These are phyloP conservation scores for Crenichthys baileyi DNA, from an alignment of 2,797 vertebrate genomes.

Conservation along the genomic window DNA sequence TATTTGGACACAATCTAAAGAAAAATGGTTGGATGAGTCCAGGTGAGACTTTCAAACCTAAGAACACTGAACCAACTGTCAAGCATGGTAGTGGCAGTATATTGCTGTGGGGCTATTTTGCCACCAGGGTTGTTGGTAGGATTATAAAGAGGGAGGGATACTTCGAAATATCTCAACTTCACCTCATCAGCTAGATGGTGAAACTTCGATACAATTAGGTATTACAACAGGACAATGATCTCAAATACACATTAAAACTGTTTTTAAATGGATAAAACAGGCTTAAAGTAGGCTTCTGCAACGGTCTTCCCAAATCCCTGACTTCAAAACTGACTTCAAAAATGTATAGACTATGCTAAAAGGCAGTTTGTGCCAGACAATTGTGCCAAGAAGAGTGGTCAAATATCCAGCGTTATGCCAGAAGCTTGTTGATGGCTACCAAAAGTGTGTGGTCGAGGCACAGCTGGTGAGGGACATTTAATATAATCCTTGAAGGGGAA, in stretches of 20 bases:
- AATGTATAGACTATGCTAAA: not conserved
- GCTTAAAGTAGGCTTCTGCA: not conserved
- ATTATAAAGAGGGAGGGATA: not conserved
- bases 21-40: not conserved
- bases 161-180: not conserved
- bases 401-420: not conserved
- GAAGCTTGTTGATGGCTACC: not conserved
- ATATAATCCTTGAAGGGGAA: not conserved
- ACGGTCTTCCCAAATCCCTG: not conserved
- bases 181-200: not conserved
- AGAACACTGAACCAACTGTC: not conserved
- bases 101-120: not conserved
- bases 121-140: not conserved
- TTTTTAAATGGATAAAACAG: not conserved
- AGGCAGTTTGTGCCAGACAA: not conserved
- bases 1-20: not conserved
- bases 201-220: not conserved
- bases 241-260: not conserved
- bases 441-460: not conserved
- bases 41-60: not conserved
- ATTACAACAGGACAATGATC: not conserved
- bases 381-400: not conserved
- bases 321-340: not conserved
- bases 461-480: too few species aligned
- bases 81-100: not conserved